A percentile compares a stretch with the other conserved stretches of the same genome.
Evolutionary conservation across 2,797 vertebrate genomes (phyloP).

Genomic region (Nannoperca australis): DNA sequence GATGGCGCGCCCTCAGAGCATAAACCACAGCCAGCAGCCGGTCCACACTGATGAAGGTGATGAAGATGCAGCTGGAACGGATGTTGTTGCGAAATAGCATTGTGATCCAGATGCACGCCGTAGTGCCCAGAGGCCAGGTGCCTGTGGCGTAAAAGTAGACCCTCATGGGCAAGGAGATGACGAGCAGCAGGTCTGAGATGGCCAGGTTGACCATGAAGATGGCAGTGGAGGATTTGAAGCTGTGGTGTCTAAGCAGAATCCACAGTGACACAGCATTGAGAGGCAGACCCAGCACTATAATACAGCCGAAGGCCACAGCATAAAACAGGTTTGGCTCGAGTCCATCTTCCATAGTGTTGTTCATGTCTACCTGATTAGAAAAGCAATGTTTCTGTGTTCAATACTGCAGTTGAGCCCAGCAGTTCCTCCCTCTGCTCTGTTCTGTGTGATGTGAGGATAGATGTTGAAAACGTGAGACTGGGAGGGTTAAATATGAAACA

Average conservation of each 20-base stretch:
- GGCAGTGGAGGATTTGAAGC: constrained; percentile 41
- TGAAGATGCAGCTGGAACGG: constrained; percentile 77
- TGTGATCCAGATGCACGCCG: constrained; percentile 47
- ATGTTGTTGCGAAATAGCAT: constrained; percentile 78
- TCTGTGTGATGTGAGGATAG: neutral
- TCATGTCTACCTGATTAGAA: constrained; percentile 12
- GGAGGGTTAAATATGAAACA: neutral
- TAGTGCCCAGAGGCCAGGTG: constrained; percentile 31
- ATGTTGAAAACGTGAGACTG: too few species aligned
- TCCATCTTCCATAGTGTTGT: neutral
- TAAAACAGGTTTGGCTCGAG: neutral
- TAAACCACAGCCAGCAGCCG: constrained; percentile 81
- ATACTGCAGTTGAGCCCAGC: too few species aligned
- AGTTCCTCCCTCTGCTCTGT: neutral
- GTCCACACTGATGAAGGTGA: constrained; percentile 81
- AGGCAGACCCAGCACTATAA: constrained; percentile 44
- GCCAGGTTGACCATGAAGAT: constrained; percentile 73
- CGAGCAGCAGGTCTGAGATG: constrained; percentile 52
- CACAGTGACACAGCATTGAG: constrained; percentile 54
- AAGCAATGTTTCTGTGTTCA: too few species aligned
- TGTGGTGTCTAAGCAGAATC: constrained; percentile 26
- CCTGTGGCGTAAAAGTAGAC: constrained; percentile 68
- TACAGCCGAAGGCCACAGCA: constrained; percentile 26
- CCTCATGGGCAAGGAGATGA: constrained; percentile 62
- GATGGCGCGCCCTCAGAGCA: constrained; percentile 70